Conservation (phyloP, 2,888 invertebrate genomes). For the Aleiodes testaceus region DNA sequence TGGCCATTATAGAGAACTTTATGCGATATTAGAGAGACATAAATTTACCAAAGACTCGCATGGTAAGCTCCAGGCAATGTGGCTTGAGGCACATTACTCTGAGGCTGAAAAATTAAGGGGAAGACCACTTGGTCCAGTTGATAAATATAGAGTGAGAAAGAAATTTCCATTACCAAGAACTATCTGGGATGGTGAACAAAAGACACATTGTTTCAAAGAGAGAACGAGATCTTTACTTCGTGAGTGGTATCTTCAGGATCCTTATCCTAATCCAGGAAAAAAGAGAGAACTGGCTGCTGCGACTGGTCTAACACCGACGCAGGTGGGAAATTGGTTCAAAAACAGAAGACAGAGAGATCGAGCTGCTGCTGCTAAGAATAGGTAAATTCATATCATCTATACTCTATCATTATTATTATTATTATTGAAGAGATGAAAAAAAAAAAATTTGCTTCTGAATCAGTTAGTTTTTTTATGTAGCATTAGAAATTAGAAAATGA, state of each 20-base stretch:
- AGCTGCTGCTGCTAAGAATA: conserved; percentile 96
- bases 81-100: conserved; percentile 95
- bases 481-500: not conserved
- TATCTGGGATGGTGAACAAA: conserved; percentile 97
- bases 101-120: conserved; percentile 94
- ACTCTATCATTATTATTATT: too few relatives aligned
- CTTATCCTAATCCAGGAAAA: conserved; percentile 96
- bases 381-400: conserved; percentile 76
- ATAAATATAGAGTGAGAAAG: conserved; percentile 94
- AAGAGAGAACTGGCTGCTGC: conserved; percentile 92
- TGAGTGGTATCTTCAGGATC: conserved; percentile 99
- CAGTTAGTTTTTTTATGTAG: not conserved
- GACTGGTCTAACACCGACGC: conserved; percentile 93
- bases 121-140: conserved; percentile 92
- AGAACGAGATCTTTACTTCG: conserved; percentile 93
- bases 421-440: too few relatives aligned
- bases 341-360: conserved; percentile 90
- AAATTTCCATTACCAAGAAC: conserved; percentile 94
- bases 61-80: conserved; percentile 91
- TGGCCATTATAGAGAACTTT: conserved; percentile 91
- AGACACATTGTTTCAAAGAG: conserved; percentile 97
- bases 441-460: not conserved
- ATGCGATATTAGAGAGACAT: conserved; percentile 91
- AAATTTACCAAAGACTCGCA: conserved; percentile 93
- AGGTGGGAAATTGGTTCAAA: conserved; percentile 96